These are phyloP conservation scores for Stomatorhinus walkeri DNA, from an alignment of 2,797 vertebrate species.

Conservation along the genomic window DNA sequence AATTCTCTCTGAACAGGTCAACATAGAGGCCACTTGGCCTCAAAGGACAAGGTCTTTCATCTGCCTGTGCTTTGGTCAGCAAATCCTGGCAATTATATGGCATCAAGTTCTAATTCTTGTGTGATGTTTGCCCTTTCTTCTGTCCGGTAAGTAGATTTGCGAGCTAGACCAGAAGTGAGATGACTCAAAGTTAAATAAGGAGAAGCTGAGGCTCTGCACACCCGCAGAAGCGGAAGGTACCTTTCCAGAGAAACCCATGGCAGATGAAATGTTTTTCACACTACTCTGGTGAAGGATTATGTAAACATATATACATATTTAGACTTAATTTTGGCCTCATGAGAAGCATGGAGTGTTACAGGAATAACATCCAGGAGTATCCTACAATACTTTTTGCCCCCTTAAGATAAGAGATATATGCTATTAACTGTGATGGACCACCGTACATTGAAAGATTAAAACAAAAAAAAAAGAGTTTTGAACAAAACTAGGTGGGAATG, in stretches of 20 bases:
- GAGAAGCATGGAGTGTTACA: conserved; percentile 22
- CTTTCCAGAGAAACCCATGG: background rate
- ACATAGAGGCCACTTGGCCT: background rate
- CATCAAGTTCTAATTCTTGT: conserved; percentile 34
- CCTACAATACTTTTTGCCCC: conserved; percentile 47
- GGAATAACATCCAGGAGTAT: conserved; percentile 46
- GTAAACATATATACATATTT: conserved; percentile 35
- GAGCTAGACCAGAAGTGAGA: background rate
- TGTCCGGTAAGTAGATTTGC: conserved; percentile 13
- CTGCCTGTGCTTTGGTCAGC: conserved; percentile 15
- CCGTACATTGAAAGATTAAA: conserved; percentile 9
- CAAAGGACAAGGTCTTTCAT: conserved; percentile 16
- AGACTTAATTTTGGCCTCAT: conserved; percentile 26
- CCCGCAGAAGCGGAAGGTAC: background rate
- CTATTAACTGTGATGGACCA: conserved; percentile 39
- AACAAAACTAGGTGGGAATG: background rate
- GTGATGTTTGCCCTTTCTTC: conserved; percentile 18
- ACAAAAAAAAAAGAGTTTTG: background rate
- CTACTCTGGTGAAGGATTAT: background rate
- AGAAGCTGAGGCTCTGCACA: background rate
- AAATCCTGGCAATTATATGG: conserved; percentile 30
- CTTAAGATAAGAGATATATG: conserved; percentile 30
- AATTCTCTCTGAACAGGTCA: background rate
- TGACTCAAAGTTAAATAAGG: conserved; percentile 9
- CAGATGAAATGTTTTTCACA: background rate